Percentiles rank a stretch among this genome's conserved stretches.
Evolutionary conservation across 2,888 invertebrate species (phyloP).

Genomic region (Xestoiulus laeticollis): DNA sequence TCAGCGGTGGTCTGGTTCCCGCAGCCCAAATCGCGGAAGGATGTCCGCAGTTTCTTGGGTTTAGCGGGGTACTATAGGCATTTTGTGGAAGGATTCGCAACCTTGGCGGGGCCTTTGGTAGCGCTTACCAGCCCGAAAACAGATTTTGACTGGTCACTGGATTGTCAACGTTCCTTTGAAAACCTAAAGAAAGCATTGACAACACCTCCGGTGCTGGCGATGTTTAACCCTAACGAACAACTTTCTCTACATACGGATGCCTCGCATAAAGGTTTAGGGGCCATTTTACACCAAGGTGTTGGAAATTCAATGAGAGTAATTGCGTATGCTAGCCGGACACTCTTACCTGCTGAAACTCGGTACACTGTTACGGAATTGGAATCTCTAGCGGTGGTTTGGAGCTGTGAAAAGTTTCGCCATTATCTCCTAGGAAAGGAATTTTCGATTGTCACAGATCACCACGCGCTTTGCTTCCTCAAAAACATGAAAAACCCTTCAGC

Average conservation of each 20-base stretch:
- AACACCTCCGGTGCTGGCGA: background rate
- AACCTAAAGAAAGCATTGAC: background rate
- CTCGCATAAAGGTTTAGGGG: background rate
- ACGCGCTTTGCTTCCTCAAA: background rate
- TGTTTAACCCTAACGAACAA: background rate
- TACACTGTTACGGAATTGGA: background rate
- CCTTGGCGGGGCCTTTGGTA: background rate
- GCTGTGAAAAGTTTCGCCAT: background rate
- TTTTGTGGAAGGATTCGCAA: background rate
- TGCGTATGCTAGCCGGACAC: background rate
- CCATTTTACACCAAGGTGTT: background rate
- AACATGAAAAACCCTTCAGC: background rate
- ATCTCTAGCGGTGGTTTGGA: background rate
- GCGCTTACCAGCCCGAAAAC: background rate
- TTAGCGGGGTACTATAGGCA: slow-evolving; percentile 13
- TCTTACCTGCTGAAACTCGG: background rate
- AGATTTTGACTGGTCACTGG: background rate
- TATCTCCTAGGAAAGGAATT: background rate
- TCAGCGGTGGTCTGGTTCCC: background rate
- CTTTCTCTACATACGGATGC: slow-evolving; percentile 50
- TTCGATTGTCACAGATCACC: background rate
- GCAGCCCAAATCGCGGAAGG: background rate
- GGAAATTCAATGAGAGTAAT: background rate
- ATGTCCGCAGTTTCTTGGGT: slow-evolving; percentile 32
- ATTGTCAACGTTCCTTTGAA: background rate